Evolutionary conservation across 2,888 invertebrate species (phyloP).

Genomic region (Chaitophorus viminalis): DNA sequence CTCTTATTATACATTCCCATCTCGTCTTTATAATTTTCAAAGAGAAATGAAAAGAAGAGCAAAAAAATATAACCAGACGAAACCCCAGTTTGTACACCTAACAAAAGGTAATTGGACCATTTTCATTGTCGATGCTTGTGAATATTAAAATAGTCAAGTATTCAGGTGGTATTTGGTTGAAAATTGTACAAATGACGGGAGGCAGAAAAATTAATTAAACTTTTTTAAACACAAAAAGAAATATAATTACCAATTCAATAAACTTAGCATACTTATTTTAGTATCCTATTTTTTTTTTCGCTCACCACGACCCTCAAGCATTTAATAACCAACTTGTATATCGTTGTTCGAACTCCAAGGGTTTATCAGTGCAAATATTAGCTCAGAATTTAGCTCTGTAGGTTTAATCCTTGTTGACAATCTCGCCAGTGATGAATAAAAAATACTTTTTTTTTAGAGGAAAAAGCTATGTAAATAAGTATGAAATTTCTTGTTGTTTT

Average conservation of each 20-base stretch:
- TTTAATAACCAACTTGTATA: constrained; percentile 1
- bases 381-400: not conserved
- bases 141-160: constrained; percentile 48
- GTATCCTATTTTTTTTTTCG: not conserved
- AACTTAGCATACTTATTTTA: not conserved
- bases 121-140: constrained; percentile 54
- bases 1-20: constrained; percentile 56
- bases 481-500: not conserved
- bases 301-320: not conserved
- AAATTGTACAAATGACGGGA: not conserved
- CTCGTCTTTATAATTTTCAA: constrained; percentile 55
- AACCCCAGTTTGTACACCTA: constrained; percentile 38
- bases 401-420: constrained; percentile 23
- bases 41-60: constrained; percentile 43
- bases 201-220: constrained; percentile 38
- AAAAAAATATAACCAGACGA: constrained; percentile 40
- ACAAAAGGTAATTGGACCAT: constrained; percentile 61
- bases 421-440: not conserved
- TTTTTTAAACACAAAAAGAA: constrained; percentile 14
- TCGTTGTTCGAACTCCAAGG: not conserved
- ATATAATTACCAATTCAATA: constrained; percentile 24
- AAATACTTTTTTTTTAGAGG: not conserved
- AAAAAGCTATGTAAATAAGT: not conserved
- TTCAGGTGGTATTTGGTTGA: constrained; percentile 22
- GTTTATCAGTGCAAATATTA: constrained; percentile 36